Percentiles rank a stretch among this genome's conserved stretches.
Evolutionary conservation across 2,113 vertebrate species (phyloP).

Genomic region (Carlito syrichta): DNA sequence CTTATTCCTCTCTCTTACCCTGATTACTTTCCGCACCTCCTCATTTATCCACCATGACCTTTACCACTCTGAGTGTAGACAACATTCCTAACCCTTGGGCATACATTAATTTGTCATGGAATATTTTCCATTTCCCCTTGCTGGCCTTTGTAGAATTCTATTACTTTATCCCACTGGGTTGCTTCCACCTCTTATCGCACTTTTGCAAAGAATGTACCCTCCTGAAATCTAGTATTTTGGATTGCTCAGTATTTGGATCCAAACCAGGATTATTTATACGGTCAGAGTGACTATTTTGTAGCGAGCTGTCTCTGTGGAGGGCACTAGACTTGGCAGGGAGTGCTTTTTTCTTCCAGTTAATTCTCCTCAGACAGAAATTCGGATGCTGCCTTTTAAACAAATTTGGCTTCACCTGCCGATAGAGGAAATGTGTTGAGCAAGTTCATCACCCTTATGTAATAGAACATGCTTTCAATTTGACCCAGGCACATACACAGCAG

Average conservation of each 20-base stretch:
- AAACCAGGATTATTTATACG: not conserved
- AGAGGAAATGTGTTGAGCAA: not conserved
- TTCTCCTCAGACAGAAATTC: constrained; percentile 8
- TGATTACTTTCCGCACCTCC: constrained; percentile 69
- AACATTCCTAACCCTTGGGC: constrained; percentile 66
- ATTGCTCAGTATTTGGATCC: constrained; percentile 71
- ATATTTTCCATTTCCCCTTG: constrained; percentile 77
- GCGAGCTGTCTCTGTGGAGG: not conserved
- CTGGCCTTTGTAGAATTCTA: constrained; percentile 75
- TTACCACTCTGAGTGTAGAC: constrained; percentile 56
- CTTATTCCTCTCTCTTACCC: constrained; percentile 38
- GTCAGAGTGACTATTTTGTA: not conserved
- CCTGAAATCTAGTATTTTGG: constrained; percentile 74
- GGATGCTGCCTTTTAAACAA: constrained; percentile 3
- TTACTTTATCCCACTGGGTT: constrained; percentile 75
- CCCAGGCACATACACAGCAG: not conserved
- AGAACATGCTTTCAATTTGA: not conserved
- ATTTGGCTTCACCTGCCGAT: not conserved
- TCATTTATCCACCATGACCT: constrained; percentile 73
- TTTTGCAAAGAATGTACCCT: constrained; percentile 68
- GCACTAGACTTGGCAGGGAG: not conserved
- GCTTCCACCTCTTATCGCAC: constrained; percentile 72
- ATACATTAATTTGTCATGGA: constrained; percentile 74
- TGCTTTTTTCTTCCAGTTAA: not conserved
- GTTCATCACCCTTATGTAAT: not conserved